Evolutionary conservation across 1,140 invertebrate genomes (phyloP), one percentile per base, ranked within the genome.

Genomic region (Cataglyphis hispanica): DNA sequence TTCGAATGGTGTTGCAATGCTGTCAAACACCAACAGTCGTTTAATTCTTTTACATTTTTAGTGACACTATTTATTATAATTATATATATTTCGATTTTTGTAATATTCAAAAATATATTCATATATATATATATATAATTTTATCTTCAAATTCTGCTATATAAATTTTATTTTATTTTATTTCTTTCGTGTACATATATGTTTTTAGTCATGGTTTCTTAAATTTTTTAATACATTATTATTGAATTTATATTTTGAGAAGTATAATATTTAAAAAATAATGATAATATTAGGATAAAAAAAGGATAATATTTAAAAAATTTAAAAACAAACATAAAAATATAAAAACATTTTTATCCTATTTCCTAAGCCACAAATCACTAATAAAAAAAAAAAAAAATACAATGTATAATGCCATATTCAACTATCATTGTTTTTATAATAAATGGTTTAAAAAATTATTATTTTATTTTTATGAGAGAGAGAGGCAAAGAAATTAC

Each of bases 401-500:
- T 19, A 10, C 25, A 69, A 56, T 72, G 8, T 56, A 27, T 31
- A 50, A 31, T 53, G 31, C 11, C 16, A 16, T 19, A 70, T 58
- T 58, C 0, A 22, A 58, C 19, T 11, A 46, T 46, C 11, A 46
- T 74, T 2, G 37, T 56, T 58, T 58, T 37, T 25, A 3, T 31
- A 34, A 4, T 13, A 74, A 74, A 74, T 53, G 11, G 16, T 70
- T 69, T 53, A 13, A 50, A 74, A 72, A 25, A 31, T n/a, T 53
- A 2, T 72, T 56, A 72, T 53, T 4, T 72, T 34, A 72, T 72
- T 74, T 74, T 74, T 56, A 34, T 60, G 60, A 3, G 7, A 37
- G 34, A 8, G 37, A 40, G 60, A 75, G 40, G n/a, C n/a, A n/a
- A 22, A 74, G 37, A 5, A 74, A 13, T 7, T 58, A 2, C 27